A percentile compares a stretch with the other conserved stretches of the same genome.
These are phyloP conservation scores for Epinephelus coioides DNA, from an alignment of 2,797 vertebrate species.

Conservation along the genomic window DNA sequence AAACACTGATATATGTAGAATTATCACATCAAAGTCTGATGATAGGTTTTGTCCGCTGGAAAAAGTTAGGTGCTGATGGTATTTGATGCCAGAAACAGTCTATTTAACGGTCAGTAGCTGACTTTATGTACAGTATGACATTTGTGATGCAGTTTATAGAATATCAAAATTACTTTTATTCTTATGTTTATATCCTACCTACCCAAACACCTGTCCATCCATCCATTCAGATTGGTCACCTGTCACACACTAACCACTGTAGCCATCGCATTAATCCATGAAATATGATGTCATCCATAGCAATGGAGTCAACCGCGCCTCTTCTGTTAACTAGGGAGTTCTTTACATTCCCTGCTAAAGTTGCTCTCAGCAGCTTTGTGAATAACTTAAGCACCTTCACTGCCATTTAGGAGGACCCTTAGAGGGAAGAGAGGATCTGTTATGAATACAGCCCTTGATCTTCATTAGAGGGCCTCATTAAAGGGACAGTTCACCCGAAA, in stretches of 20 bases:
- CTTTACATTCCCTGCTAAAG: not conserved
- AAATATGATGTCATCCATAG: not conserved
- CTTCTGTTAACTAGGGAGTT: not conserved
- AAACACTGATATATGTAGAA: not conserved
- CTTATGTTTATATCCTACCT: not conserved
- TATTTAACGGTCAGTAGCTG: not conserved
- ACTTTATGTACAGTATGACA: not conserved
- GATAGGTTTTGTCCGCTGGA: not conserved
- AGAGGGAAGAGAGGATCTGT: not conserved
- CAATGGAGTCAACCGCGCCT: not conserved
- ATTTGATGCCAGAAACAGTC: not conserved
- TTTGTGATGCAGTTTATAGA: not conserved
- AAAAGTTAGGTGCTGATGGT: not conserved
- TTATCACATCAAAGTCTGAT: not conserved
- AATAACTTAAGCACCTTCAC: not conserved
- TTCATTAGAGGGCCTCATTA: not conserved
- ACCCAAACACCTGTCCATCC: not conserved
- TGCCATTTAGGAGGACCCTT: not conserved
- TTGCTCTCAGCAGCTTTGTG: not conserved
- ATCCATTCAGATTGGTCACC: not conserved
- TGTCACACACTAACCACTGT: not conserved
- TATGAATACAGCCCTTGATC: not conserved
- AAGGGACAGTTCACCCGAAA: no score
- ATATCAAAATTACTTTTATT: not conserved
- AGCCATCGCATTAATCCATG: not conserved